phyloP scores from a whole-genome alignment of 2,888 invertebrate species.

The Oxyteleia sp. region DNA sequence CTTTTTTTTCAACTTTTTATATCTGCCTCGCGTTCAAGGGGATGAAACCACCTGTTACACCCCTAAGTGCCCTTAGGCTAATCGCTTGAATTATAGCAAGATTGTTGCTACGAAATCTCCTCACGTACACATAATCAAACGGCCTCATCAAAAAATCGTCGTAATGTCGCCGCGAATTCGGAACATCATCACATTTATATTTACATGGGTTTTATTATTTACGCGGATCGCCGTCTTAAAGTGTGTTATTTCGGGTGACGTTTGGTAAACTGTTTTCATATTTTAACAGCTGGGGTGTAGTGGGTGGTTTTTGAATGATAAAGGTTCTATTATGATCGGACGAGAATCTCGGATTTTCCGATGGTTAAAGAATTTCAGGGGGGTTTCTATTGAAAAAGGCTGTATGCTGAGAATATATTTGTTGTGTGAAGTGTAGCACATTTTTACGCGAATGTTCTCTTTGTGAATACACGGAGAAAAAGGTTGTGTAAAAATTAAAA shows the following conservation, averaged over 20 bases:
- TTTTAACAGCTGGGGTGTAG: slow-evolving; percentile 23
- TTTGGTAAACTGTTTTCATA: slow-evolving; percentile 49
- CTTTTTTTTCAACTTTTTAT: slow-evolving; percentile 59
- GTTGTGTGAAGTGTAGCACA: no score
- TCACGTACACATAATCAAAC: slow-evolving; percentile 72
- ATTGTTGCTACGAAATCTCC: slow-evolving; percentile 68
- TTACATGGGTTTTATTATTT: slow-evolving; percentile 51
- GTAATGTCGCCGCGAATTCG: slow-evolving; percentile 40
- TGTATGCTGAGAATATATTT: no score
- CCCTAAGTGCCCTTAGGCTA: slow-evolving; percentile 75
- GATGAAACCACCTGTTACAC: slow-evolving; percentile 75
- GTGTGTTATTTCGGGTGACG: slow-evolving; percentile 46
- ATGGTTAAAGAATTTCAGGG: no score
- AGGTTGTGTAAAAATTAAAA: no score
- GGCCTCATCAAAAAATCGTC: slow-evolving; percentile 48
- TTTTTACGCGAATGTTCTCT: no score
- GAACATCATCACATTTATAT: slow-evolving; percentile 48
- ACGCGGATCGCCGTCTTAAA: slow-evolving; percentile 20
- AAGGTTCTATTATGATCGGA: slow-evolving; percentile 53
- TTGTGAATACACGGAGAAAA: no score
- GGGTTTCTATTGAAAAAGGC: no score
- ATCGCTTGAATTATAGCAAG: slow-evolving; percentile 75
- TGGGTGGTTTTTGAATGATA: slow-evolving; percentile 56
- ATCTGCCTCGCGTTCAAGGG: slow-evolving; percentile 64
- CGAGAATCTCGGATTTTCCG: slow-evolving; percentile 4